Percentiles rank a stretch among this genome's conserved stretches.
Conservation (phyloP, 2,797 vertebrate species). For the Natrix natrix region DNA sequence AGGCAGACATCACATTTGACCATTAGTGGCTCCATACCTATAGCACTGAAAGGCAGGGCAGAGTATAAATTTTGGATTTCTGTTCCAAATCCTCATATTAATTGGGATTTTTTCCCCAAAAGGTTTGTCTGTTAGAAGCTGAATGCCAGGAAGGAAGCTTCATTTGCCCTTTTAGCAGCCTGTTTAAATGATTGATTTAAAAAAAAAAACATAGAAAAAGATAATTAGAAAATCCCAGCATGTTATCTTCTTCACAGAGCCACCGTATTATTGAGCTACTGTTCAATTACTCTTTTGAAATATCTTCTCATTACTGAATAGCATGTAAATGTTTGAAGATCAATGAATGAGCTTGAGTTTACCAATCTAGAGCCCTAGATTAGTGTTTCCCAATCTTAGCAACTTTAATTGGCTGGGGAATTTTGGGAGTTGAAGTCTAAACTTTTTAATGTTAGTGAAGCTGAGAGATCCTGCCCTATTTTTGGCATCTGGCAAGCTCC, state of each 20-base stretch:
- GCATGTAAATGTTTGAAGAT: background rate
- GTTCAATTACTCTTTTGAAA: background rate
- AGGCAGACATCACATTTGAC: background rate
- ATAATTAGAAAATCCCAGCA: background rate
- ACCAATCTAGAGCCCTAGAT: background rate
- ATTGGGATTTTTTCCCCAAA: background rate
- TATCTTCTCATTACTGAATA: background rate
- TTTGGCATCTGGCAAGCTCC: background rate
- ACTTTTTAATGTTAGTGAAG: background rate
- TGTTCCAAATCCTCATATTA: background rate
- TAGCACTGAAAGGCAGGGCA: background rate
- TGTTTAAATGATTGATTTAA: background rate
- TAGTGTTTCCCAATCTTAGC: background rate
- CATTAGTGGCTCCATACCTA: no score
- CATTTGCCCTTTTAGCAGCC: background rate
- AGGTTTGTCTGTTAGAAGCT: background rate
- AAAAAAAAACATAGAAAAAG: background rate
- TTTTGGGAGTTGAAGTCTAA: background rate
- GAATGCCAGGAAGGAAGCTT: background rate
- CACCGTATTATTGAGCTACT: background rate
- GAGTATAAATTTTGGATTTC: background rate
- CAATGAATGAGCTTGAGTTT: background rate
- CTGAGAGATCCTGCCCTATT: background rate
- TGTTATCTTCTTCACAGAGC: background rate
- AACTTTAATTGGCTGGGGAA: background rate